Conservation (phyloP, 2,113 vertebrate genomes). For the Seriola dumerili region DNA sequence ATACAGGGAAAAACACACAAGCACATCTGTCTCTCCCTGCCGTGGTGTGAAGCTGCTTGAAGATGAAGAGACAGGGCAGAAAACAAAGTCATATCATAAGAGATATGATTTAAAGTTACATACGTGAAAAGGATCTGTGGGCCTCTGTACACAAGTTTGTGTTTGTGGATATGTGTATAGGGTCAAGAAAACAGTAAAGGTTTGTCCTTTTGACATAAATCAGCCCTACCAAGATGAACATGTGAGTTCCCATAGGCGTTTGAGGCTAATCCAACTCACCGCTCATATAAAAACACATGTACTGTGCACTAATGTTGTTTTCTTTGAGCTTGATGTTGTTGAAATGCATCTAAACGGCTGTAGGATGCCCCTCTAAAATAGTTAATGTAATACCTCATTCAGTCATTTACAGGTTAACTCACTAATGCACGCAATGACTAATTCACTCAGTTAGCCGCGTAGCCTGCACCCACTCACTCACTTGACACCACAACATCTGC, state of each 20-base stretch:
- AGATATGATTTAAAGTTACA: slow-evolving; percentile 2
- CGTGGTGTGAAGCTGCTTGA: neutral
- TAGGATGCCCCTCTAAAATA: neutral
- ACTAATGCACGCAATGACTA: slow-evolving; percentile 24
- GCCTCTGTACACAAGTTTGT: neutral
- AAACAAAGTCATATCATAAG: slow-evolving; percentile 6
- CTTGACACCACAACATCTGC: neutral
- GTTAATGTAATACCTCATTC: neutral
- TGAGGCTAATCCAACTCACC: slow-evolving; percentile 37
- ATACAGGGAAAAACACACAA: slow-evolving; percentile 15
- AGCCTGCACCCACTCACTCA: slow-evolving; percentile 20
- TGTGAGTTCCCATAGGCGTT: neutral
- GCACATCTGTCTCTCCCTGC: slow-evolving; percentile 15
- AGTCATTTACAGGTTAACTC: slow-evolving; percentile 30
- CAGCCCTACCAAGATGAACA: slow-evolving; percentile 48
- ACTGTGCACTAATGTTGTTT: neutral
- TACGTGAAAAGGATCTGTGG: slow-evolving; percentile 1
- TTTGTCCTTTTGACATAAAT: slow-evolving; percentile 40
- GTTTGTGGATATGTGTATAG: neutral
- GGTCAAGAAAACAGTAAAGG: neutral
- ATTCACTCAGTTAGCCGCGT: slow-evolving; percentile 9
- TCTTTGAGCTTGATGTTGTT: slow-evolving; percentile 12
- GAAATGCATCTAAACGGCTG: slow-evolving; percentile 29
- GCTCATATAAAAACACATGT: slow-evolving; percentile 20
- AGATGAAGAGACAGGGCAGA: no score